Conservation (phyloP, 2,113 vertebrate species). For the Pelecanus crispus region DNA sequence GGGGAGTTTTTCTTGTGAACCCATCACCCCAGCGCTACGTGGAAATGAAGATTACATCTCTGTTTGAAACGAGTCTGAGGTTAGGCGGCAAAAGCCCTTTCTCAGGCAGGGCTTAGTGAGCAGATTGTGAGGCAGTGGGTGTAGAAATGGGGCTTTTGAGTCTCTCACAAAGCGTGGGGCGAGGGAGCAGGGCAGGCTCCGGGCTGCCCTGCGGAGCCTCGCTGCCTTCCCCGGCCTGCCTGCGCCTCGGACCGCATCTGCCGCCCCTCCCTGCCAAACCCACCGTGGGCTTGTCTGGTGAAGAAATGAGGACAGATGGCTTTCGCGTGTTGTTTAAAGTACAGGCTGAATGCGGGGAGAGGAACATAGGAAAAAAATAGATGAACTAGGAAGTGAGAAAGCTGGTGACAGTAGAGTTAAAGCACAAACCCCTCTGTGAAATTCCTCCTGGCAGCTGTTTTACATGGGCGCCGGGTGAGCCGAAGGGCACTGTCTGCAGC, state of each 20-base stretch:
- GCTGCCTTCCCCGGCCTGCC: neutral
- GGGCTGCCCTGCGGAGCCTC: neutral
- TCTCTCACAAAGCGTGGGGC: neutral
- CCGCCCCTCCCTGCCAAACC: neutral
- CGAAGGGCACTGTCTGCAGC: neutral
- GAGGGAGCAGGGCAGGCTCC: neutral
- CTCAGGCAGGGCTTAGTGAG: neutral
- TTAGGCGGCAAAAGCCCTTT: neutral
- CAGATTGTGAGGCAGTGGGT: constrained; percentile 25
- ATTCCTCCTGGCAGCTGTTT: neutral
- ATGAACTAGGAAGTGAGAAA: neutral
- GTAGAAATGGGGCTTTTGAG: neutral
- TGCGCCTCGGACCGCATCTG: neutral
- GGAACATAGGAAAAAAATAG: neutral
- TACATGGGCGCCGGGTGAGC: rapidly evolving
- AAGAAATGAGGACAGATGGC: neutral
- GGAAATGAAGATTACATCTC: constrained; percentile 27
- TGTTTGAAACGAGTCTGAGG: neutral
- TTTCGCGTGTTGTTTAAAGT: neutral
- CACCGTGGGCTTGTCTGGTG: neutral
- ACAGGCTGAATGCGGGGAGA: neutral
- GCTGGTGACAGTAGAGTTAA: neutral
- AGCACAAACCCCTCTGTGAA: neutral
- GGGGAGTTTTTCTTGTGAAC: neutral
- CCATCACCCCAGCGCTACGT: neutral